A percentile compares a stretch with the other conserved stretches of the same genome.
These are phyloP conservation scores for Temnothorax curvispinosus DNA, from an alignment of 1,140 invertebrate genomes.

Conservation along the genomic window DNA sequence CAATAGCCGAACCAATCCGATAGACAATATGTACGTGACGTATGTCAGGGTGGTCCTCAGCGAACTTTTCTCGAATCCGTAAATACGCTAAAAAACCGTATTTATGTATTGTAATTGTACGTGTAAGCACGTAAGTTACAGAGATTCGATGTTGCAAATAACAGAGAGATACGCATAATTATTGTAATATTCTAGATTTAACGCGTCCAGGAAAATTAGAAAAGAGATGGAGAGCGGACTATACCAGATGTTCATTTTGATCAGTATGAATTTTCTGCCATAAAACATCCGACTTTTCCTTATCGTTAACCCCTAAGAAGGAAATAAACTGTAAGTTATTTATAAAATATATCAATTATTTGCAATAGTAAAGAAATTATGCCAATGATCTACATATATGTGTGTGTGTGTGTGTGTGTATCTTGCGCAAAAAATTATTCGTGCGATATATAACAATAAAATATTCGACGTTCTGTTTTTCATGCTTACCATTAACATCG, in stretches of 20 bases:
- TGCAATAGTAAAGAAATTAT: not conserved
- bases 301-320: slow-evolving; percentile 78
- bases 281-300: slow-evolving; percentile 75
- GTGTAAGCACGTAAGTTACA: no score
- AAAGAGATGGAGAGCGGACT: not conserved
- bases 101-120: not conserved
- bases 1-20: slow-evolving; percentile 91
- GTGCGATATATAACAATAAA: not conserved
- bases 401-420: not conserved
- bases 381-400: not conserved
- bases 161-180: not conserved
- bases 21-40: slow-evolving; percentile 88
- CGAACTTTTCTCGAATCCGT: slow-evolving; percentile 87
- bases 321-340: not conserved
- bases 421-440: not conserved
- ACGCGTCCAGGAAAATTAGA: not conserved
- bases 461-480: not conserved
- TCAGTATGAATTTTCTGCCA: slow-evolving; percentile 80
- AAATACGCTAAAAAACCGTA: slow-evolving; percentile 86
- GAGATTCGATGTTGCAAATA: not conserved
- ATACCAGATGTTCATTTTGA: slow-evolving; percentile 82
- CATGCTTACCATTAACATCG: slow-evolving; percentile 54
- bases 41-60: slow-evolving; percentile 87
- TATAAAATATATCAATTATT: not conserved
- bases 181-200: not conserved